These are phyloP conservation scores for Tachina lurida DNA, from an alignment of 2,888 invertebrate species.

Conservation along the genomic window DNA sequence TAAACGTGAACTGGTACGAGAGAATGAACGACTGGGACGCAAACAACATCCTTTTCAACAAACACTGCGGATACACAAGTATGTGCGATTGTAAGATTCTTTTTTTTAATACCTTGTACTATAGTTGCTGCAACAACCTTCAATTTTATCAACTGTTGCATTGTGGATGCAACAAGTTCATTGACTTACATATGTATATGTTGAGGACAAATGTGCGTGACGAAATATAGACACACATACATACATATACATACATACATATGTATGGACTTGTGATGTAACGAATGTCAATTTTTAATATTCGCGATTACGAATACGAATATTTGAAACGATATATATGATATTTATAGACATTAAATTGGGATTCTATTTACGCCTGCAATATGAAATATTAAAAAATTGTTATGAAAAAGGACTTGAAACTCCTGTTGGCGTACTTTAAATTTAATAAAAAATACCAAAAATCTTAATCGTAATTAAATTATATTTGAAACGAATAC, in stretches of 20 bases:
- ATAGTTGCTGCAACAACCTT: slow-evolving; percentile 13
- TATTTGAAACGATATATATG: too few species aligned
- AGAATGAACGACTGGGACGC: background rate
- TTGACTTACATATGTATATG: slow-evolving; percentile 2
- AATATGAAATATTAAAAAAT: too few species aligned
- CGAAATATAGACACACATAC: background rate
- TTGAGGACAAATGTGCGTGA: slow-evolving; percentile 16
- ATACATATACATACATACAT: too few species aligned
- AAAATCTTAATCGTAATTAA: too few species aligned
- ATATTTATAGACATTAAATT: too few species aligned
- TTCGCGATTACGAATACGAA: too few species aligned
- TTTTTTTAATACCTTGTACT: background rate
- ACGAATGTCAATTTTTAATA: too few species aligned
- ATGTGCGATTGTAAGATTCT: background rate
- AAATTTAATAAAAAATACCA: too few species aligned
- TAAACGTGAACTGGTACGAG: slow-evolving; percentile 18
- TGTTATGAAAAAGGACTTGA: too few species aligned
- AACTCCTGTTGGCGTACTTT: too few species aligned
- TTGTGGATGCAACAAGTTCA: slow-evolving; percentile 38
- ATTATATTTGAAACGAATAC: too few species aligned
- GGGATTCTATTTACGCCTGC: too few species aligned
- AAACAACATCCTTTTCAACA: slow-evolving; percentile 10
- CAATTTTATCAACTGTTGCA: slow-evolving; percentile 26
- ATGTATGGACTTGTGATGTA: background rate
- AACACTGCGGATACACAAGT: background rate